Percentiles rank a stretch among this genome's conserved stretches.
Conservation (phyloP, 2,113 vertebrate genomes). For the Cygnus buccinator region DNA sequence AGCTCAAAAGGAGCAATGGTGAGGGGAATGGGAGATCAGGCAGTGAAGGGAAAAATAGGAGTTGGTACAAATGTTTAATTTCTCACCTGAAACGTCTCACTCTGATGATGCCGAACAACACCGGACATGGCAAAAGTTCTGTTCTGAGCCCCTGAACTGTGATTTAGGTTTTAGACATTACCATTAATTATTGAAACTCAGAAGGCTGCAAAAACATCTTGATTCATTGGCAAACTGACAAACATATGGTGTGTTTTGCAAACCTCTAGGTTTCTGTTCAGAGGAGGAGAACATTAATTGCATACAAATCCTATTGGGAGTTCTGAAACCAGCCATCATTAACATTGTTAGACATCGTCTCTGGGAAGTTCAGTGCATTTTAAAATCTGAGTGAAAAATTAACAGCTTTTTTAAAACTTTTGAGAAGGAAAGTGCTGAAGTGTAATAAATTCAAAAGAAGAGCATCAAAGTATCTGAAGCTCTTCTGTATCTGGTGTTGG, state of each 20-base stretch:
- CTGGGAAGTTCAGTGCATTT: constrained; percentile 64
- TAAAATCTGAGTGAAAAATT: constrained; percentile 63
- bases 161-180: constrained; percentile 82
- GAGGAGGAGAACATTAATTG: constrained; percentile 80
- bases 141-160: constrained; percentile 74
- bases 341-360: constrained; percentile 67
- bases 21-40: not conserved
- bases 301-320: constrained; percentile 76
- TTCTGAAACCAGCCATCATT: constrained; percentile 74
- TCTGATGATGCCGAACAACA: constrained; percentile 54
- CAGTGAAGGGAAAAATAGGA: not conserved
- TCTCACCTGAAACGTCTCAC: constrained; percentile 62
- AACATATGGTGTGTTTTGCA: constrained; percentile 85
- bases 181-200: constrained; percentile 85
- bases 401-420: constrained; percentile 50
- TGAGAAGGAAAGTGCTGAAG: constrained; percentile 32
- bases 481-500: not conserved
- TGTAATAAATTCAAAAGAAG: not conserved
- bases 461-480: not conserved
- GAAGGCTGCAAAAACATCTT: constrained; percentile 83
- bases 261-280: constrained; percentile 79
- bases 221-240: constrained; percentile 87
- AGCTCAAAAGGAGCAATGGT: not conserved
- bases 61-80: constrained; percentile 29
- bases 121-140: constrained; percentile 60